Conservation (phyloP, 2,888 invertebrate genomes). For the Drosophila austrosaltans region DNA sequence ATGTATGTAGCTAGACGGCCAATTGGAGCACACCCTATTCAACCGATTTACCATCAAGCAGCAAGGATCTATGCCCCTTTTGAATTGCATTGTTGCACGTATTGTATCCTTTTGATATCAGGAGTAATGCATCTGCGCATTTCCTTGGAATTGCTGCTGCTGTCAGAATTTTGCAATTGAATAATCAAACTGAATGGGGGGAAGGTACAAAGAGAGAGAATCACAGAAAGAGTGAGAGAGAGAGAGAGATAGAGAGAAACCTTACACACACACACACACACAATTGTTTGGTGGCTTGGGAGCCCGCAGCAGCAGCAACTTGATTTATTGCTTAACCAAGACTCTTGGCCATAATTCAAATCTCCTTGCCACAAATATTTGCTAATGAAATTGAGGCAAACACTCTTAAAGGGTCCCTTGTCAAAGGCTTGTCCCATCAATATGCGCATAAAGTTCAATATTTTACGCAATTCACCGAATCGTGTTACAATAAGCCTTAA, state of each 20-base stretch:
- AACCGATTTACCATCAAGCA: neutral
- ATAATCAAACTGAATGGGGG: slow-evolving; percentile 67
- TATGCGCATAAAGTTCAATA: slow-evolving; percentile 77
- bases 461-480: slow-evolving; percentile 72
- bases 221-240: neutral
- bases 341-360: slow-evolving; percentile 63
- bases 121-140: slow-evolving; percentile 61
- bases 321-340: slow-evolving; percentile 69
- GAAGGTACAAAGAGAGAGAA: neutral
- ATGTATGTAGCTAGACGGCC: slow-evolving; percentile 36
- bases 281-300: slow-evolving; percentile 47
- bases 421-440: slow-evolving; percentile 70
- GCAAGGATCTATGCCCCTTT: slow-evolving; percentile 8
- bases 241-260: no score
- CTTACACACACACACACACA: slow-evolving; percentile 14
- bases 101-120: slow-evolving; percentile 51
- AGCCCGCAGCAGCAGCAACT: slow-evolving; percentile 4
- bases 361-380: slow-evolving; percentile 65
- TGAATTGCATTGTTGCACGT: slow-evolving; percentile 8
- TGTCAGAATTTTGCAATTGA: slow-evolving; percentile 72
- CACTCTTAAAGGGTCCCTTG: slow-evolving; percentile 40
- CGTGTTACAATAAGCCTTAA: slow-evolving; percentile 74
- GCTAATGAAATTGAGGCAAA: slow-evolving; percentile 62
- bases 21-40: slow-evolving; percentile 6
- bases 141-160: slow-evolving; percentile 66